A percentile compares a stretch with the other conserved stretches of the same genome.
phyloP scores from a whole-genome alignment of 2,888 invertebrate species.

The Quadriops clusia region DNA sequence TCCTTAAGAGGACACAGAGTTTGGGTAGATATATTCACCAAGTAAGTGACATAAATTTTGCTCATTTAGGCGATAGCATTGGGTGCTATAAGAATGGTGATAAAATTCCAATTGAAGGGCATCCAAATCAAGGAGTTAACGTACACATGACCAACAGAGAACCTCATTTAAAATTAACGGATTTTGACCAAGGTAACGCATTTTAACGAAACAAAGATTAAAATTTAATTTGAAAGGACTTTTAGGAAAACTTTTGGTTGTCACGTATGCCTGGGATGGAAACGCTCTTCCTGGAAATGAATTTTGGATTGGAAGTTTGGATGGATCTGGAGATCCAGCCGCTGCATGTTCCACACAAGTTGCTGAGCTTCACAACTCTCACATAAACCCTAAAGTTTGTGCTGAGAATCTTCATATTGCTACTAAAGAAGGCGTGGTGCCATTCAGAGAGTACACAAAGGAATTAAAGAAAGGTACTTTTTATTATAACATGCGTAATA shows the following conservation, averaged over 20 bases:
- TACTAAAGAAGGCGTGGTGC: constrained; percentile 23
- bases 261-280: constrained; percentile 62
- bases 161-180: constrained; percentile 28
- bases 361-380: constrained; percentile 48
- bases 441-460: constrained; percentile 19
- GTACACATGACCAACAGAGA: constrained; percentile 29
- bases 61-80: too few relatives aligned
- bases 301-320: constrained; percentile 49
- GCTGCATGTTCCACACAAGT: constrained; percentile 51
- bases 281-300: constrained; percentile 65
- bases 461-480: too few relatives aligned
- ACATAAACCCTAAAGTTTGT: constrained; percentile 41
- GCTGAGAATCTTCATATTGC: constrained; percentile 44
- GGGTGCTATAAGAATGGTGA: constrained; percentile 15
- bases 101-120: constrained; percentile 13
- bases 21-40: constrained; percentile 14
- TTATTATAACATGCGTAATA: too few relatives aligned
- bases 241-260: constrained; percentile 40
- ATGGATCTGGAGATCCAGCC: constrained; percentile 48
- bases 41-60: constrained; percentile 22
- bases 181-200: constrained; percentile 17
- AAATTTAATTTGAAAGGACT: constrained; percentile 7
- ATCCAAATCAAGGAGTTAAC: constrained; percentile 15
- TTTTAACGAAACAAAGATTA: constrained; percentile 2
- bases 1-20: constrained; percentile 19